Evolutionary conservation across 23 tunicate species (phyloP), one percentile per base, ranked within the genome.

Genomic region (Diplosoma virens): DNA sequence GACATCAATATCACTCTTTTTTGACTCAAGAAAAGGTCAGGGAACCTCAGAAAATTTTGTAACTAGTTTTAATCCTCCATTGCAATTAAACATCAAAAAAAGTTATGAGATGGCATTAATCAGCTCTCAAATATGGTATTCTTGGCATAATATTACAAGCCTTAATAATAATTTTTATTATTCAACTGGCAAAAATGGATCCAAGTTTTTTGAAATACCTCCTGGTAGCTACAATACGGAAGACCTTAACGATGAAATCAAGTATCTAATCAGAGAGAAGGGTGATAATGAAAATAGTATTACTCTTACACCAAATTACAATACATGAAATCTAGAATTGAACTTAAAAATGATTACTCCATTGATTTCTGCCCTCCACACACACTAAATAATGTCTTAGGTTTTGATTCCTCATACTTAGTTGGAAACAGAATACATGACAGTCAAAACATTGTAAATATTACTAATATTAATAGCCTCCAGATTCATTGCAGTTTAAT

Each of bases 71-170:
- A 58, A 58, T n/a, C 24, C 65, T 6, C 65, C 65, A 6, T 58
- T 58, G 20, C 21, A 58, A n/a, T 23, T 58, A n/a, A 17, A 58
- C 25, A 58, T 58, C 20, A 58, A 58, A 11, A 14, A 58, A 21
- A 14, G 20, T 14, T 58, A 58, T 58, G 65, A 58, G 20, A 58
- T 58, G 6, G 6, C 20, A 14, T 58, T 58, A 58, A 58, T 58
- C 22, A 58, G 65, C 20, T 14, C 65, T 11, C 65, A 58, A n/a
- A 58, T 58, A 14, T 58, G 65, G 65, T 58, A 58, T n/a, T 58
- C 65, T 58, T 58, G 65, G 65, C 22, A 58, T n/a, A 58, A 18
- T n/a, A 21, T 58, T n/a, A 21, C 65, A 14, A 58, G 22, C 6
- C 7, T 11, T 11, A 58, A 58, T 58, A 58, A 58, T 58, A n/a